Conservation (phyloP, 2,888 invertebrate genomes). For the Zaprionus lineosus region DNA sequence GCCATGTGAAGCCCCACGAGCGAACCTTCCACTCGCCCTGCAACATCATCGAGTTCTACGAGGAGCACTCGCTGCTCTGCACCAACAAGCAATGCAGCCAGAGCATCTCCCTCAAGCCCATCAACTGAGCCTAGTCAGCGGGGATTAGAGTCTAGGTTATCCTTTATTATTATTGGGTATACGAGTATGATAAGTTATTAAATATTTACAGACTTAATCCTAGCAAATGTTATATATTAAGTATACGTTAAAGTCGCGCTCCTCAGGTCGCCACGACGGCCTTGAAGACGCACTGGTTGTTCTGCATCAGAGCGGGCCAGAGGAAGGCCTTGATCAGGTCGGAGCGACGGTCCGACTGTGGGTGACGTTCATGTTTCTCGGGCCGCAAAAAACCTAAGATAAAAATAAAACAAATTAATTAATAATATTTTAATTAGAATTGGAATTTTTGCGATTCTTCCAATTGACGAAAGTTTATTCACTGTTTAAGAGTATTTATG, state of each 20-base stretch:
- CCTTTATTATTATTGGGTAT: constrained; percentile 58
- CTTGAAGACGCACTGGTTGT: constrained; percentile 90
- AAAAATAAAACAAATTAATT: not conserved
- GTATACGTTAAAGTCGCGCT: not conserved
- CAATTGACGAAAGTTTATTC: no score
- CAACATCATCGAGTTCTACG: constrained; percentile 81
- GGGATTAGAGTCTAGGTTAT: constrained; percentile 38
- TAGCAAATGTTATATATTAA: no score
- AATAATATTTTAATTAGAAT: not conserved
- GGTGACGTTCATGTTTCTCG: constrained; percentile 91
- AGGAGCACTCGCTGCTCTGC: constrained; percentile 78
- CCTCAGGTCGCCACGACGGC: constrained; percentile 91
- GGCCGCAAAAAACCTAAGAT: constrained; percentile 87
- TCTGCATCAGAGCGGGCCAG: constrained; percentile 93
- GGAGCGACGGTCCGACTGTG: constrained; percentile 88
- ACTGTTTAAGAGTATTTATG: no score
- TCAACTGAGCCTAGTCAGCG: constrained; percentile 58
- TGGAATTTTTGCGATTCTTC: not conserved
- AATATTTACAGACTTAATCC: no score
- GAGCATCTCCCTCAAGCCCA: constrained; percentile 63
- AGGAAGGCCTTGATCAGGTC: constrained; percentile 91
- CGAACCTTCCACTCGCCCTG: constrained; percentile 78
- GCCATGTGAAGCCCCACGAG: constrained; percentile 80
- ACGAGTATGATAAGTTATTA: constrained; percentile 47
- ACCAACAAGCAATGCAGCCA: constrained; percentile 79